phyloP scores from a whole-genome alignment of 1,140 invertebrate species.

The Sycobia sp. region DNA sequence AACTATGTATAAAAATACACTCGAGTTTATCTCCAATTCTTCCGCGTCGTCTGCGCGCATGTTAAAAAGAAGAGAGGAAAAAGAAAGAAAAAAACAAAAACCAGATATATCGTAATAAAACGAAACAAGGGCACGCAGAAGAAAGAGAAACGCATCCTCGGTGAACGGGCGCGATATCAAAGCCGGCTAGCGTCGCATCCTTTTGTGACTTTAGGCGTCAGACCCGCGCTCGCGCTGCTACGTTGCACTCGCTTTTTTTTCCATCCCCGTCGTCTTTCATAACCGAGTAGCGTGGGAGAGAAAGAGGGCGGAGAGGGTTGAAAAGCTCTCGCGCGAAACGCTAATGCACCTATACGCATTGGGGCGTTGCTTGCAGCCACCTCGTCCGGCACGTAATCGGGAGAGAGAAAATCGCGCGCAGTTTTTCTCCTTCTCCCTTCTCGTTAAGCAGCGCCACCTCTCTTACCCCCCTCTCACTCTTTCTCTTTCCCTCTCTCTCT shows the following conservation, averaged over 20 bases:
- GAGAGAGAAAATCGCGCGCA: background rate
- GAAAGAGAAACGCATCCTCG: background rate
- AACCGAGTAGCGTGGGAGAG: too few species aligned
- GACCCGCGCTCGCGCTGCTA: background rate
- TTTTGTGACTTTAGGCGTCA: slow-evolving; percentile 20
- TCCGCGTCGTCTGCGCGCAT: too few species aligned
- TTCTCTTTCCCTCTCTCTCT: background rate
- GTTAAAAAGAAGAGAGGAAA: too few species aligned
- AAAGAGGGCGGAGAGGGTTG: background rate
- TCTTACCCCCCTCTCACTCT: background rate
- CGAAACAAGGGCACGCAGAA: too few species aligned
- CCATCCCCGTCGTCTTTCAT: background rate
- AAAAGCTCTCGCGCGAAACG: background rate
- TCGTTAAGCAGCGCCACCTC: background rate
- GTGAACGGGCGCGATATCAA: background rate
- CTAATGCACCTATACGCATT: too few species aligned
- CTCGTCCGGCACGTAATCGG: background rate
- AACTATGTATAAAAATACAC: too few species aligned
- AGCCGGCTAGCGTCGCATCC: slow-evolving; percentile 2
- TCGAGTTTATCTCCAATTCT: too few species aligned
- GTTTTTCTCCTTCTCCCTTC: background rate
- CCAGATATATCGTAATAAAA: too few species aligned
- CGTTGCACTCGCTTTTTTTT: background rate
- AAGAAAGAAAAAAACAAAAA: too few species aligned
- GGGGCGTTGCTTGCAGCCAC: background rate